Evolutionary conservation across 2,888 invertebrate species (phyloP).

Genomic region (Hetaerina titia): DNA sequence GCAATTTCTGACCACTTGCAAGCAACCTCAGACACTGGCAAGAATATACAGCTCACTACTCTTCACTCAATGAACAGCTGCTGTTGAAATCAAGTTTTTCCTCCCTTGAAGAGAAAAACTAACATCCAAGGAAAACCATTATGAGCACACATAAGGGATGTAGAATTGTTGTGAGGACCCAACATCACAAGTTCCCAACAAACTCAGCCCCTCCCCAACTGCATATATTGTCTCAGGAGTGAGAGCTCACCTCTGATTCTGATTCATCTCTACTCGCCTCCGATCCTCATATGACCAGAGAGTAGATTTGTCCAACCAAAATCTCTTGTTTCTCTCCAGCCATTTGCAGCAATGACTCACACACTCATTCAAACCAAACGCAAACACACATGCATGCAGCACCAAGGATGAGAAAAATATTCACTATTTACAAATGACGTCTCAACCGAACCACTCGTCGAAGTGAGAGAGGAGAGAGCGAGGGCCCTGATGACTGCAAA

Average conservation of each 20-base stretch:
- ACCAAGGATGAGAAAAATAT: conserved; percentile 28
- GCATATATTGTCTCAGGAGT: no score
- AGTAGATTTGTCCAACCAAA: background rate
- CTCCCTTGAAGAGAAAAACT: background rate
- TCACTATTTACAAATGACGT: background rate
- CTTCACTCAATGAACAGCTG: conserved; percentile 25
- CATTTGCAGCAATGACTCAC: background rate
- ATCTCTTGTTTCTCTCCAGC: background rate
- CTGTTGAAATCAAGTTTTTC: background rate
- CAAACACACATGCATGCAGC: conserved; percentile 31
- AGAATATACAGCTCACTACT: conserved; percentile 48
- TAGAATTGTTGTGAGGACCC: background rate
- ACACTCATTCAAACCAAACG: background rate
- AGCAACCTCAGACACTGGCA: conserved; percentile 24
- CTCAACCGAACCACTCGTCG: background rate
- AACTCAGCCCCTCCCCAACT: background rate
- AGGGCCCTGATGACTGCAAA: background rate
- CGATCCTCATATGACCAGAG: background rate
- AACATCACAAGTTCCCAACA: background rate
- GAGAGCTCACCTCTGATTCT: no score
- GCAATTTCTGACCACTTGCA: conserved; percentile 35
- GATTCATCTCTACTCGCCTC: no score
- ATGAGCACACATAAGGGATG: background rate
- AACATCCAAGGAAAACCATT: background rate
- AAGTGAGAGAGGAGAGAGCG: background rate